Evolutionary conservation across 2,113 vertebrate species (phyloP), one percentile per base, ranked within the genome.

Genomic region (Neolamprologus sp.): DNA sequence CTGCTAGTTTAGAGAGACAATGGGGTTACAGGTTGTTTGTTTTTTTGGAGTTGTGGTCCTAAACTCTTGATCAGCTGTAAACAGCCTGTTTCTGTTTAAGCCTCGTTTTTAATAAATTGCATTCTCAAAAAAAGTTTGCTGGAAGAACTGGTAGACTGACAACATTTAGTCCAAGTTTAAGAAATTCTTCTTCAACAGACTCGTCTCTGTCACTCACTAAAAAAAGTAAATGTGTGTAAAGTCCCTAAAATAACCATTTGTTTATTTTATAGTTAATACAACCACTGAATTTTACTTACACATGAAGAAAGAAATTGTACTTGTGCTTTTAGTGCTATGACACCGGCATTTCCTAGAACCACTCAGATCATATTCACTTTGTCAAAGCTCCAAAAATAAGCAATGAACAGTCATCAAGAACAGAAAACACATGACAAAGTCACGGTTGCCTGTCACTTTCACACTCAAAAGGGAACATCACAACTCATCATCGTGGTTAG

Each of bases 401-500:
- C 7, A 73, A 23, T 26, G 37, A 73, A 17, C 13, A 0, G 1
- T 73, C 21, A 9, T 26, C 21, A 17, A 45, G 1, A 14, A 26
- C 19, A 9, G 17, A 63, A 16, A 45, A 26, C 21, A 45, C 12
- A 17, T 45, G 68, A 73, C 5, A 10, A 5, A 16, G 4, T 17
- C 68, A 45, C 2, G 1, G 9, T 3, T 73, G 13, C 3, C 9
- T 17, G 2, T 73, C 0, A 4, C 1, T 6, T 26, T 73, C 21
- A 26, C 4, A 14, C 21, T 73, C 2, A 3, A 16, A 45, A 28
- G 21, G 2, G 4, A 73, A 8, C 0, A 9, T 16, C 1, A 1
- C 3, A 1, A 9, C 7, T 1, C 0, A 7, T 63, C 14, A 58
- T 6, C 2, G 0, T 6, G 57, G 57, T 58, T 17, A 17, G 7